Conservation (phyloP, 2,113 vertebrate genomes). For the Heloderma charlesbogerti region DNA sequence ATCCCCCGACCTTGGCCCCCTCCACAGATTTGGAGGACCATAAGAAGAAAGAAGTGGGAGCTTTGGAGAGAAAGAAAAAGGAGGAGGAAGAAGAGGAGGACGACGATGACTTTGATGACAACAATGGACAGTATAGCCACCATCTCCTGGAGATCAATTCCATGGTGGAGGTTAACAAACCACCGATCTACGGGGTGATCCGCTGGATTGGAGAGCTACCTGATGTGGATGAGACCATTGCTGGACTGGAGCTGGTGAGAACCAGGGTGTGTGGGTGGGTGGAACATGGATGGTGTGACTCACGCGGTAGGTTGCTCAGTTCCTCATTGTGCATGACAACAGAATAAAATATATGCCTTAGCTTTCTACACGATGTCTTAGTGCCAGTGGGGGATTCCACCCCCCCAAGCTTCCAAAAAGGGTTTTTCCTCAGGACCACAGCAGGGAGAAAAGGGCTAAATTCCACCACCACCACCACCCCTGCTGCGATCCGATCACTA, state of each 20-base stretch:
- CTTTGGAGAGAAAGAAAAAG: background rate
- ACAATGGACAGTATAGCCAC: conserved; percentile 29
- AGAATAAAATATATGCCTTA: too few relatives aligned
- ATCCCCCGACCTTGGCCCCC: background rate
- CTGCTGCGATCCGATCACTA: too few relatives aligned
- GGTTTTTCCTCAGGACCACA: too few relatives aligned
- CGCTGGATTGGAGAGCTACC: conserved; percentile 82
- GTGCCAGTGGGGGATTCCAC: too few relatives aligned
- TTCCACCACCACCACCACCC: too few relatives aligned
- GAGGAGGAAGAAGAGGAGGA: background rate
- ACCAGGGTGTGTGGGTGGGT: background rate
- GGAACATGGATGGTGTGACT: background rate
- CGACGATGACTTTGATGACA: background rate
- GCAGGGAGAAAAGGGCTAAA: too few relatives aligned
- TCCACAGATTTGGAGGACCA: background rate
- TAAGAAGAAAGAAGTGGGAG: background rate
- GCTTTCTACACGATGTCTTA: too few relatives aligned
- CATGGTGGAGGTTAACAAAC: conserved; percentile 86
- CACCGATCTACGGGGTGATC: conserved; percentile 84
- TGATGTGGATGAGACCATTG: conserved; percentile 73
- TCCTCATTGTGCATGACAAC: too few relatives aligned
- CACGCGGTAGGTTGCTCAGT: background rate
- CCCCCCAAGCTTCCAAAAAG: too few relatives aligned
- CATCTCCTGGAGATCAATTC: conserved; percentile 79
- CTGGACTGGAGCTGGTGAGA: conserved; percentile 77